Conservation (phyloP, 2,797 vertebrate genomes). For the Coccyzus lansbergi region DNA sequence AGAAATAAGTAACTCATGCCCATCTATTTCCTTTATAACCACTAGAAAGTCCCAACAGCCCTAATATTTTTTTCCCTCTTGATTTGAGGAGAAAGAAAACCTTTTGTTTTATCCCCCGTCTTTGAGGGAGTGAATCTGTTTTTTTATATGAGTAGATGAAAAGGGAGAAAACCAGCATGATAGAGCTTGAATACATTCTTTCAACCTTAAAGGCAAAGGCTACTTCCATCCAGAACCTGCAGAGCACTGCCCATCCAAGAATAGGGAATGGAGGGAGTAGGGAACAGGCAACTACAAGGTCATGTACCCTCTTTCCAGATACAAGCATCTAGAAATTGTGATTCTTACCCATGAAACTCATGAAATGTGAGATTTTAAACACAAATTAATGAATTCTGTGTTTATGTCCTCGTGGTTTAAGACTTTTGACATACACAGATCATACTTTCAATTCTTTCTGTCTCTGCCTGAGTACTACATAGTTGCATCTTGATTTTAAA, state of each 20-base stretch:
- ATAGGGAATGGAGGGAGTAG: neutral
- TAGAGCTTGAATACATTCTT: neutral
- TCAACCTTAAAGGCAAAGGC: neutral
- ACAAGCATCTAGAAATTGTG: neutral
- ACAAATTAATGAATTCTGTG: neutral
- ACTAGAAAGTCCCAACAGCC: neutral
- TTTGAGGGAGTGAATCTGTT: neutral
- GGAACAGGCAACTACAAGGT: neutral
- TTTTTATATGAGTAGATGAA: neutral
- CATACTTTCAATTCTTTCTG: neutral
- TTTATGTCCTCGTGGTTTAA: neutral
- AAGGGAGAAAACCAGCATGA: neutral
- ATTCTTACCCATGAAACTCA: neutral
- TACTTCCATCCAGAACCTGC: neutral
- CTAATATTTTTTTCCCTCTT: fast-evolving
- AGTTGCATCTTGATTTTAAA: neutral
- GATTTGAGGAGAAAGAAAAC: neutral
- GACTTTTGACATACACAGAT: neutral
- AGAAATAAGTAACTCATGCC: neutral
- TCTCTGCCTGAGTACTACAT: neutral
- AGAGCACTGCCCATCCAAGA: neutral
- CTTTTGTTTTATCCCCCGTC: neutral
- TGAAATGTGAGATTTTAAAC: neutral
- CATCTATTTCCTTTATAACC: neutral
- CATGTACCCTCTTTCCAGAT: neutral